phyloP scores from a whole-genome alignment of 35 echinoderm and acorn worm species.

The Chiridota heheva region DNA sequence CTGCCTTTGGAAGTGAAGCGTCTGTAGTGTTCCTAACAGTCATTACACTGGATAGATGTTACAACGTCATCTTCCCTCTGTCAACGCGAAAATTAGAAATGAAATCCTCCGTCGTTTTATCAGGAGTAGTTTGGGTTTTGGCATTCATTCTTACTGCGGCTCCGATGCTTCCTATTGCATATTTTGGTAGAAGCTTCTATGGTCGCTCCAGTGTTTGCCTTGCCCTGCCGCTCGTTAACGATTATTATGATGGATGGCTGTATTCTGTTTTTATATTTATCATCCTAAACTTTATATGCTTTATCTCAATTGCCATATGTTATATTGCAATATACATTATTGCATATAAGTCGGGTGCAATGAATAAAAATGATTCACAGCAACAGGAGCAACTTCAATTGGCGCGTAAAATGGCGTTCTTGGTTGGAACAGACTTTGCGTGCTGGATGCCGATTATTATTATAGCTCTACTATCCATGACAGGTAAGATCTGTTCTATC shows the following conservation, averaged over 20 bases:
- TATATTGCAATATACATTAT: conserved; percentile 44
- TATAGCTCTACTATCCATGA: conserved; percentile 17
- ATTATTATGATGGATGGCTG: neutral
- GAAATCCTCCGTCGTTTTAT: too few species aligned
- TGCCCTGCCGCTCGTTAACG: neutral
- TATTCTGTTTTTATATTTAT: conserved; percentile 1
- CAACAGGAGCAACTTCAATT: conserved; percentile 34
- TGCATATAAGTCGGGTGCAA: conserved; percentile 7
- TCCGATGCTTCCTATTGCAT: neutral
- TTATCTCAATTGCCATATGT: conserved; percentile 24
- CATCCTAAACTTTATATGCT: neutral
- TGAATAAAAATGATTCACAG: neutral
- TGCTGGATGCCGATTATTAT: conserved; percentile 50
- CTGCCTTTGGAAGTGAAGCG: too few species aligned
- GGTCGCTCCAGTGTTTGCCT: conserved; percentile 9
- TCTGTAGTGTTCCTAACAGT: too few species aligned
- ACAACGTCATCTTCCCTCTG: too few species aligned
- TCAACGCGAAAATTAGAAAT: too few species aligned
- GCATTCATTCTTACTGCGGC: neutral
- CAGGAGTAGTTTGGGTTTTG: too few species aligned
- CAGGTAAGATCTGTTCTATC: neutral
- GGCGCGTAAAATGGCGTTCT: conserved; percentile 11
- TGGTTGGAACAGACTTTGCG: conserved; percentile 20
- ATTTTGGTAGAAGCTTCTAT: conserved; percentile 3
- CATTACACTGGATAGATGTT: too few species aligned